Percentiles rank a stretch among this genome's conserved stretches.
Evolutionary conservation across 2,113 vertebrate species (phyloP).

Genomic region (Orycteropus afer): DNA sequence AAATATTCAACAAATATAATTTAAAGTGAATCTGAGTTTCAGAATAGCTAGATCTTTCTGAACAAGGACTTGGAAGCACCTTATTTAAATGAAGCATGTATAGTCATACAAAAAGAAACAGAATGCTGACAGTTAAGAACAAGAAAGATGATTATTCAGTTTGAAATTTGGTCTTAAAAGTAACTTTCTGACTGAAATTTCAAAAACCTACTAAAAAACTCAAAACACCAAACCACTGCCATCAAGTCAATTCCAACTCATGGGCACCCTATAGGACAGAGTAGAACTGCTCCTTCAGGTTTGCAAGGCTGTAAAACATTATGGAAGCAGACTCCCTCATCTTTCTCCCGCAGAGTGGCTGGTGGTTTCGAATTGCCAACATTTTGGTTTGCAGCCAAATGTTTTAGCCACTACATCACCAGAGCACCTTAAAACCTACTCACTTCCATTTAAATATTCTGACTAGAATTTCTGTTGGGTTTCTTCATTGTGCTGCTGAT

Average conservation of each 20-base stretch:
- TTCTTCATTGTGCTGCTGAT: not conserved
- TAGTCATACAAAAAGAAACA: not conserved
- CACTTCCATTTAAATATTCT: not conserved
- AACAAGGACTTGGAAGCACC: not conserved
- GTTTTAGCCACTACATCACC: no score
- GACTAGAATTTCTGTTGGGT: not conserved
- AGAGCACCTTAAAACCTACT: not conserved
- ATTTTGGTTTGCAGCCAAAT: no score
- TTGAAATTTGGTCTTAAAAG: conserved; percentile 35
- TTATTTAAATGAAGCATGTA: not conserved
- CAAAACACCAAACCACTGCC: no score
- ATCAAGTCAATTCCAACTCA: no score
- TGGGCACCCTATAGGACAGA: no score
- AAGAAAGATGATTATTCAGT: not conserved
- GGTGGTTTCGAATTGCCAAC: no score
- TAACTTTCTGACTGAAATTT: conserved; percentile 29
- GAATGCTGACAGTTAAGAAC: not conserved
- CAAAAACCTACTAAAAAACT: no score
- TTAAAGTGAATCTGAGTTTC: conserved; percentile 19
- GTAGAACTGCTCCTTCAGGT: no score
- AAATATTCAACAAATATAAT: not conserved
- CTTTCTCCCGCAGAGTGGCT: no score
- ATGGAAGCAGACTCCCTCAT: no score
- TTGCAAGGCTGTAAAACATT: no score
- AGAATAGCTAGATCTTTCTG: not conserved